Base-by-base conservation (phyloP, 2,888 invertebrate species). In the Gastrophysa polygoni region DNA sequence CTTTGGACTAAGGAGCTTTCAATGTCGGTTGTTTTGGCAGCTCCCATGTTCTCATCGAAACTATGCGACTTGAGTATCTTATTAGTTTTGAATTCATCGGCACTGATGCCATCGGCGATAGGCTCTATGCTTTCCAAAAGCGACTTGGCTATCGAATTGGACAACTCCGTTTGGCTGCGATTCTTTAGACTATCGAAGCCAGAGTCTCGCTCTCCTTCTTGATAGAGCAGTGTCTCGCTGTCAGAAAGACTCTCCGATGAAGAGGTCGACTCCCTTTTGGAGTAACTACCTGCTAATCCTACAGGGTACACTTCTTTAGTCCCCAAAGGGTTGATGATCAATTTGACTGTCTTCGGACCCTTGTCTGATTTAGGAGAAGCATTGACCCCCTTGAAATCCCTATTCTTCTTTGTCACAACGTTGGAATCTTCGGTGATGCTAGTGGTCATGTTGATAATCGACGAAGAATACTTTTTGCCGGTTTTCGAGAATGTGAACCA, bases 1-100 rank as follows among this genome's bases (percentile, higher is more conserved):
- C 86, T 86, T 16, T 86, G 85, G 8, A 86, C 84, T 47, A 85
- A 78, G 0, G 80, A 79, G 54, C 80, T 81, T 64, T 84, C 84
- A 21, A 81, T 81, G 34, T 80, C 82, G 11, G 80, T 80, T 7
- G 79, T 69, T 43, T 77, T 75, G 7, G 75, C 71, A 43, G 71
- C 71, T 48, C 74, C 75, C 18, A 76, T 68, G 67, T 81, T 82
- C 54, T 82, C 82, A 59, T 82, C 82, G 24, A 82, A 80, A 67
- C 82, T 82, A 28, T 75, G 77, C 7, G 81, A 81, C 67, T 82
- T 82, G 5, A 77, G 72, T 47, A 82, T 67, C 38, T 66, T 67
- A 17, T 48, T 52, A 18, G 59, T 63, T 16, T 69, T 69, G n/a
- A 68, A 49, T 14, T 65, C 56, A 10, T 69, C 67, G 14, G 76